Evolutionary conservation across 2,797 vertebrate genomes (phyloP), one percentile per base, ranked within the genome.

Genomic region (Pangasius mekongensis): DNA sequence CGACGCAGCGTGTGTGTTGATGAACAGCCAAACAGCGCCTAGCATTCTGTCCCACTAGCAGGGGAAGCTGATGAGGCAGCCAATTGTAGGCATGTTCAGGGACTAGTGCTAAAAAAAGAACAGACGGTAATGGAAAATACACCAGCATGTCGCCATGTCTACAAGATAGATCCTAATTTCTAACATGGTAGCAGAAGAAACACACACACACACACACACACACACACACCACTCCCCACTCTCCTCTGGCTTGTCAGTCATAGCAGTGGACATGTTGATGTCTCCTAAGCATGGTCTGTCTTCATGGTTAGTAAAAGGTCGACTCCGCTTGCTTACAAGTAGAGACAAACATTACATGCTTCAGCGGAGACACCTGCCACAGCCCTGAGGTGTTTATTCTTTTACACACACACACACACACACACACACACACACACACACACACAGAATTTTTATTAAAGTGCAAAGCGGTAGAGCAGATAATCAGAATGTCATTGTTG

Each of bases 41-140:
- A 90, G 74, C 43, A 81, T 87, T 82, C 88, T 88, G 82, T 83
- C 62, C 67, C 83, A 64, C 86, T 86, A 91, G 81, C 90, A 86
- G 85, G 84, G 90, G 89, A 91, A 89, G 89, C 90, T 92, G 91
- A 92, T 88, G 90, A 92, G 86, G 85, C 74, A 80, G 88, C 87
- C 89, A 89, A 90, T 80, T 87, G 58, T 66, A 81, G 80, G 86
- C 52, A 54, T 49, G 87, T 69, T 86, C 77, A 39, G 86, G 87
- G 90, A 89, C 56, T 43, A 76, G 84, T 39, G 83, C 84, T 74
- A 84, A 88, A 89, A 87, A 71, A 86, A 43, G 77, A 43, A 56
- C 52, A 74, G 47, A 88, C 80, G 49, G 81, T 83, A 87, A 87
- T 78, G 47, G 69, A 84, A 89, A 88, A 88, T 58, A 62, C 18